These are phyloP conservation scores for Acinonyx jubatus DNA, from an alignment of 2,113 vertebrate genomes.

Conservation along the genomic window DNA sequence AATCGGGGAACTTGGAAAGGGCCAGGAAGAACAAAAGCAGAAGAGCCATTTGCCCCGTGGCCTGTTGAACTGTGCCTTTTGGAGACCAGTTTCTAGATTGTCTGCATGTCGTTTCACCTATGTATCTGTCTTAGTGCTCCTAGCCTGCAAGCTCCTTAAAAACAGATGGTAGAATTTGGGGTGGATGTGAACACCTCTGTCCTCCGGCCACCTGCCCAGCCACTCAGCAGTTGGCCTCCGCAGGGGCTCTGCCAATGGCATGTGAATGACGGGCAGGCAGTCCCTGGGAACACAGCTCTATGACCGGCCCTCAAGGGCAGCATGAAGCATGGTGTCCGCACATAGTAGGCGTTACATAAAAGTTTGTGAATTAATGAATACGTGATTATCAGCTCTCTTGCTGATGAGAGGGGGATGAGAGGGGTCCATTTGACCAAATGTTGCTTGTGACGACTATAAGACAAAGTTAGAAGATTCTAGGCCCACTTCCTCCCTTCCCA, in stretches of 20 bases:
- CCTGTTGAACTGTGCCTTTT: background rate
- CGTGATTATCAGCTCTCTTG: background rate
- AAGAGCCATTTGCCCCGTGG: background rate
- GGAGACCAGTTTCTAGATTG: background rate
- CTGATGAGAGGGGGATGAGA: background rate
- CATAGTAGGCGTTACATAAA: background rate
- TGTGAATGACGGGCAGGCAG: background rate
- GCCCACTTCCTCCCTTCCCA: background rate
- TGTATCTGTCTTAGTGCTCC: background rate
- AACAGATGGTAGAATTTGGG: background rate
- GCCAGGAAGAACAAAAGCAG: background rate
- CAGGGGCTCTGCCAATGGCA: background rate
- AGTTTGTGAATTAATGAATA: background rate
- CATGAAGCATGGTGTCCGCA: background rate
- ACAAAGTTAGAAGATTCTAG: background rate
- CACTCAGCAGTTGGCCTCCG: background rate
- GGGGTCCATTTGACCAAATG: background rate
- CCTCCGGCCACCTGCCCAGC: background rate
- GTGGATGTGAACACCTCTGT: background rate
- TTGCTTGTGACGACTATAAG: background rate
- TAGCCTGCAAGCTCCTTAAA: background rate
- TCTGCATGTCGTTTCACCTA: background rate
- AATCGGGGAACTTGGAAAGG: background rate
- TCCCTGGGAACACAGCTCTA: background rate
- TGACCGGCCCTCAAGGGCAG: background rate